Base-by-base conservation (phyloP, 2,888 invertebrate genomes). In the Arrhopalites spinosus region DNA sequence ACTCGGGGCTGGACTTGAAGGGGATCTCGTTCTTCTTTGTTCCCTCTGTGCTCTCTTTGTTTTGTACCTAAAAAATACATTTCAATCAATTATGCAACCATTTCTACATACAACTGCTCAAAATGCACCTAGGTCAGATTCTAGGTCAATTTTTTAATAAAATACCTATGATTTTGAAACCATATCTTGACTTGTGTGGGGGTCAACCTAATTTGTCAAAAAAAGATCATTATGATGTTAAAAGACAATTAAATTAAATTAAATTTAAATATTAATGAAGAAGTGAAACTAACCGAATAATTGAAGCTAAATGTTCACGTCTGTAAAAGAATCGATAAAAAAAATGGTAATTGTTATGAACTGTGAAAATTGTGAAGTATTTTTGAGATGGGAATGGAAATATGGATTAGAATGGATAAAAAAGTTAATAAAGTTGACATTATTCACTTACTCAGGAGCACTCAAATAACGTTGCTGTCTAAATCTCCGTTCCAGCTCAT, bases 151-250 rank as follows among this genome's bases (percentile, higher is more conserved):
- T 2, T 89, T 87, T 98, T 98, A 84, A 98, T 96, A 89, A 98
- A 98, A 88, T 99, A 99, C 84, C 96, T 91, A 86, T 98, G 98
- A 86, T 98, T 98, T 86, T 98, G 98, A 87, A 98, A 99, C 98
- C 98, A 99, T 84, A 99, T 98, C 87, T 98, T 98, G 76, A 89
- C 87, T 88, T 99, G 99, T 1, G 98, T 98, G 0, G 98, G 98
- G 2, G 98, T 98, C 77, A 99, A 88, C 36, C 36, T n/a, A n/a
- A n/a, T n/a, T n/a, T 36, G 36, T 36, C 5, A 36, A 36, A 11
- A 36, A 36, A 36, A 36, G 36, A 36, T 7, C 3, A 7, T 7
- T 36, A 7, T 36, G 3, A 36, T 3, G 3, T 36, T 36, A 11
- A 36, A 36, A 11, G 36, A 36, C 11, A 7, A 11, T 36, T 3